Base-by-base conservation (phyloP, 2,113 vertebrate genomes). In the Tonatia bakeri region DNA sequence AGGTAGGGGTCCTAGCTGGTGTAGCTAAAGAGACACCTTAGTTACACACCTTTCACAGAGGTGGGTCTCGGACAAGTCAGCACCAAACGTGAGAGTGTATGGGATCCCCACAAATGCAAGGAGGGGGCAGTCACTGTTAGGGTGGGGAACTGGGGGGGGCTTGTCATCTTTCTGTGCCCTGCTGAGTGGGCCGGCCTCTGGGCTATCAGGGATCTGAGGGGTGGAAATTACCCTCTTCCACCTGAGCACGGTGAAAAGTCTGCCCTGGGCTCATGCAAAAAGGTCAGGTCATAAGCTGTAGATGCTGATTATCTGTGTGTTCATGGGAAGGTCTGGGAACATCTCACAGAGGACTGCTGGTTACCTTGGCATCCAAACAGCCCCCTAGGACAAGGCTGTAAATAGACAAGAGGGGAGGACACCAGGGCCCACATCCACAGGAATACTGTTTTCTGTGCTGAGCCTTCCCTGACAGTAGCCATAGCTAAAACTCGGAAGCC, bases 361-460 rank as follows among this genome's bases (percentile, higher is more conserved):
- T 85, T 76, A 72, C 86, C 91, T 70, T n/a, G 52, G 65, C 54
- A 94, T 93, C 95, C n/a, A 33, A 36, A 70, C 12, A 70, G n/a
- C 56, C 59, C 36, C 69, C 33, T 24, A 40, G 72, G 77, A 95
- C 26, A 83, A 56, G 24, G 43, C 26, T 94, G 45, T 65, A 54
- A 40, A 76, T 22, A 94, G 54, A 59, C 14, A 81, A 26, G 45
- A 88, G 22, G 28, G 13, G 0, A n/a, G 24, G 77, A 59, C 7
- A 65, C 5, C 45, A 65, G 31, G 83, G 19, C n/a, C 59, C 33
- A 59, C 28, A 15, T 69, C 85, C 54, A 22, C 14, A 28, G 43
- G 14, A 69, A 24, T 19, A 33, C 13, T 5, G 65, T n/a, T 50
- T 24, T 88, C 54, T 73, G 31, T 40, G 36, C 13, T 19, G 64